phyloP scores from a whole-genome alignment of 2,797 vertebrate species.

The Potorous gilbertii region DNA sequence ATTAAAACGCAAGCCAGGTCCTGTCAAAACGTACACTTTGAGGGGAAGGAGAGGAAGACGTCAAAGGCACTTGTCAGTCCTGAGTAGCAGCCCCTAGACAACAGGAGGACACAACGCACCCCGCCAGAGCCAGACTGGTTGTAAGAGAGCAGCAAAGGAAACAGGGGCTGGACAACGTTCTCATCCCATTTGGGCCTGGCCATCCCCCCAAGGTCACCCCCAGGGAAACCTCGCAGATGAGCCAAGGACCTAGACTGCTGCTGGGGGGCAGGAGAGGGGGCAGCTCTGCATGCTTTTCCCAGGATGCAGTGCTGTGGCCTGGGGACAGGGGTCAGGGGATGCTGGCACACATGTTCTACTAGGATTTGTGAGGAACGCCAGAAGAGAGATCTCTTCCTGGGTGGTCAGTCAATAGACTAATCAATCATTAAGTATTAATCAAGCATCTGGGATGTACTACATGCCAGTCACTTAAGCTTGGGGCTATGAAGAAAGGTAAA shows the following conservation, averaged over 20 bases:
- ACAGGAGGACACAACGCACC: constrained; percentile 8
- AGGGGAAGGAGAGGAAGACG: not conserved
- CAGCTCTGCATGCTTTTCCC: not conserved
- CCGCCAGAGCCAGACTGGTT: not conserved
- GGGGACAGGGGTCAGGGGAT: not conserved
- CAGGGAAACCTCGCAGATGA: constrained; percentile 62
- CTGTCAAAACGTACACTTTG: constrained; percentile 67
- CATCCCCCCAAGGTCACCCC: not conserved
- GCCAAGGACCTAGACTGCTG: constrained; percentile 54
- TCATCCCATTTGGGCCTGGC: not conserved
- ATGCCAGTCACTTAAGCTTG: not conserved
- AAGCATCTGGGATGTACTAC: not conserved
- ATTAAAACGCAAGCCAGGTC: constrained; percentile 78
- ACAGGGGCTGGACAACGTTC: not conserved
- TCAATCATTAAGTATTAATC: not conserved
- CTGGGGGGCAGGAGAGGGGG: not conserved
- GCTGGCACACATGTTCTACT: not conserved
- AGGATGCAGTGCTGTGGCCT: not conserved
- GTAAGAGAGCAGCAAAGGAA: not conserved
- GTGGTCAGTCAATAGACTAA: not conserved
- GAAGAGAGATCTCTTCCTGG: not conserved
- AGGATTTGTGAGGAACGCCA: not conserved
- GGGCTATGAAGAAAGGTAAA: not conserved
- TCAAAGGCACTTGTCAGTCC: not conserved
- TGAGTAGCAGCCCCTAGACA: not conserved